Percentiles rank a stretch among this genome's conserved stretches.
Conservation (phyloP, 1,140 invertebrate genomes). For the Nixonia krombeini region DNA sequence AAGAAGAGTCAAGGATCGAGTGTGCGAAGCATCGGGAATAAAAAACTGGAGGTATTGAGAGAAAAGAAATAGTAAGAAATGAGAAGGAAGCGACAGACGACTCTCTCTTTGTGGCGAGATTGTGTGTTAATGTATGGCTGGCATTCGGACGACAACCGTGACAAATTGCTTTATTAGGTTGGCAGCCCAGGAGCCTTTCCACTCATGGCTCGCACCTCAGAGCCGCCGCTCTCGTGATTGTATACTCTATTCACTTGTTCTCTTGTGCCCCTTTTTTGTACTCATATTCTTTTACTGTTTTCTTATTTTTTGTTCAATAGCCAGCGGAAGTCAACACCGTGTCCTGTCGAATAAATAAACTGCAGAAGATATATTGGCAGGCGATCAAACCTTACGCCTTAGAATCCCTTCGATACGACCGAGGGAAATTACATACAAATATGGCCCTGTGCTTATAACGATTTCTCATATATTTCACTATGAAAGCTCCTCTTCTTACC, state of each 20-base stretch:
- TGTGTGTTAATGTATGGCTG: slow-evolving; percentile 69
- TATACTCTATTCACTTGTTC: slow-evolving; percentile 49
- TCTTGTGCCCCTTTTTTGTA: slow-evolving; percentile 44
- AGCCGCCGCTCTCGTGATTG: slow-evolving; percentile 57
- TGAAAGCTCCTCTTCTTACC: too few relatives aligned
- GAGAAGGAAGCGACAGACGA: slow-evolving; percentile 29
- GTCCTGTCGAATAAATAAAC: slow-evolving; percentile 1
- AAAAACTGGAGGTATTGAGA: slow-evolving; percentile 12
- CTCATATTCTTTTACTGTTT: slow-evolving; percentile 26
- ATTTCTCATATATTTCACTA: too few relatives aligned
- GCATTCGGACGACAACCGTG: slow-evolving; percentile 70
- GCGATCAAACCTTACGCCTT: not conserved
- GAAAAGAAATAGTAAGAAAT: slow-evolving; percentile 12
- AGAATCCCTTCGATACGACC: not conserved
- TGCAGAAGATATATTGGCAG: not conserved
- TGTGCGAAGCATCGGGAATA: not conserved
- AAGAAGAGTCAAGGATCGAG: not conserved
- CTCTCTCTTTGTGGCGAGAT: slow-evolving; percentile 58
- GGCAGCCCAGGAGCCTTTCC: slow-evolving; percentile 67
- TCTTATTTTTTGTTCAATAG: not conserved
- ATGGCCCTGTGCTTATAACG: too few relatives aligned
- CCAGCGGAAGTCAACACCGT: slow-evolving; percentile 3
- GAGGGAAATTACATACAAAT: not conserved
- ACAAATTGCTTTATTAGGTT: slow-evolving; percentile 72
- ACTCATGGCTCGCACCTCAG: slow-evolving; percentile 52